phyloP scores from a whole-genome alignment of 2,888 invertebrate genomes.

The Psylliodes chrysocephalus region DNA sequence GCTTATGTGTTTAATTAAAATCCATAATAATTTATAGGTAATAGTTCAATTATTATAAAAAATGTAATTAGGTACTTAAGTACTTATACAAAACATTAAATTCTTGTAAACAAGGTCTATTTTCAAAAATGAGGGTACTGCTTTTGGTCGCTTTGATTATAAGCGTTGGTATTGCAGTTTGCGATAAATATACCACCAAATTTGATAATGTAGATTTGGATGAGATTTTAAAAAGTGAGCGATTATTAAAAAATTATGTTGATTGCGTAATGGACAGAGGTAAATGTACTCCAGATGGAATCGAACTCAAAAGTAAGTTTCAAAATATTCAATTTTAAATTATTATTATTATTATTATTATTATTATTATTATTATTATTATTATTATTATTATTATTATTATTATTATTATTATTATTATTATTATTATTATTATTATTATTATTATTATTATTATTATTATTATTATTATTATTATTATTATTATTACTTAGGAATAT shows the following conservation, averaged over 20 bases:
- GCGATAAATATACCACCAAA: slow-evolving; percentile 69
- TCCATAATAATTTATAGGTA: background rate
- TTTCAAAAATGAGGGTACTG: slow-evolving; percentile 13
- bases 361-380: too few species aligned
- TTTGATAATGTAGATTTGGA: slow-evolving; percentile 76
- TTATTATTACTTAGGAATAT: too few species aligned
- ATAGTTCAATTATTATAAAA: background rate
- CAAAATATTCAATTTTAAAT: too few species aligned
- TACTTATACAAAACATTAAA: background rate
- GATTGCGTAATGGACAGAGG: slow-evolving; percentile 73
- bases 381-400: too few species aligned
- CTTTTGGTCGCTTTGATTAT: background rate
- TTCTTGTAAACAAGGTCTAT: background rate
- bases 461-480: too few species aligned
- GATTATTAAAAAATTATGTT: slow-evolving; percentile 72
- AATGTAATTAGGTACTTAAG: background rate
- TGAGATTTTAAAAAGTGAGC: slow-evolving; percentile 71
- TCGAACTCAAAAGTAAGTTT: slow-evolving; percentile 65
- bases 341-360: too few species aligned
- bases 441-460: too few species aligned
- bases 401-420: too few species aligned
- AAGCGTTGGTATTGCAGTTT: background rate
- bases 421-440: too few species aligned
- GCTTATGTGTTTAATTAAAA: background rate
- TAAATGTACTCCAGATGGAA: slow-evolving; percentile 73